These are phyloP conservation scores for Drosophila arawakana DNA, from an alignment of 1,140 invertebrate genomes.

Conservation along the genomic window DNA sequence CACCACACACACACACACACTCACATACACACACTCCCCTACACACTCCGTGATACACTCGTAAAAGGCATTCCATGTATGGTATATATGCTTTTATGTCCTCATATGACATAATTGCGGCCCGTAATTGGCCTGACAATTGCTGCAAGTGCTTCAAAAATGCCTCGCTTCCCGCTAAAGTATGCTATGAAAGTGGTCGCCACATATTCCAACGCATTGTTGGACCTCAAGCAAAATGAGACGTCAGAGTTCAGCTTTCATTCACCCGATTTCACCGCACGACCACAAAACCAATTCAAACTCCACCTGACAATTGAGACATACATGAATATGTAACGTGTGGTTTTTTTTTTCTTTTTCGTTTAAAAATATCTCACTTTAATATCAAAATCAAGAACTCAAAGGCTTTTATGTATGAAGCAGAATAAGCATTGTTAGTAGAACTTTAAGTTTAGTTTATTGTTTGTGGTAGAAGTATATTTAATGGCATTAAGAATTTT, in stretches of 20 bases:
- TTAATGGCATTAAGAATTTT: too few relatives aligned
- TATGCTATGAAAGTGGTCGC: constrained; percentile 65
- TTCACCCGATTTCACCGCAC: background rate
- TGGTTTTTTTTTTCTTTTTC: background rate
- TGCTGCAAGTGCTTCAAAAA: constrained; percentile 67
- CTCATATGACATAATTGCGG: constrained; percentile 78
- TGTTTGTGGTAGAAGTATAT: too few relatives aligned
- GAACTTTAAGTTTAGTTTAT: too few relatives aligned
- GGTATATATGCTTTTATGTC: constrained; percentile 61
- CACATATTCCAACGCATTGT: constrained; percentile 38
- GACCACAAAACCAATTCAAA: constrained; percentile 14
- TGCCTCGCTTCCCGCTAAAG: constrained; percentile 71
- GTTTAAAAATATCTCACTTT: constrained; percentile 5
- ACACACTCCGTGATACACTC: constrained; percentile 1
- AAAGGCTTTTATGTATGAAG: background rate
- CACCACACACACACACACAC: background rate
- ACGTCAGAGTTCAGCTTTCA: too few relatives aligned
- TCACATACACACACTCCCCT: background rate
- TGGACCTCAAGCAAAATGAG: background rate
- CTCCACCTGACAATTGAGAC: constrained; percentile 15
- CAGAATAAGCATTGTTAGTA: background rate
- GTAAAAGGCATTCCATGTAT: constrained; percentile 15
- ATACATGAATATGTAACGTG: background rate
- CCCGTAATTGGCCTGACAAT: constrained; percentile 79
- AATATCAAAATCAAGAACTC: background rate